phyloP scores from a whole-genome alignment of 2,797 vertebrate genomes.

The Aratinga solstitialis region DNA sequence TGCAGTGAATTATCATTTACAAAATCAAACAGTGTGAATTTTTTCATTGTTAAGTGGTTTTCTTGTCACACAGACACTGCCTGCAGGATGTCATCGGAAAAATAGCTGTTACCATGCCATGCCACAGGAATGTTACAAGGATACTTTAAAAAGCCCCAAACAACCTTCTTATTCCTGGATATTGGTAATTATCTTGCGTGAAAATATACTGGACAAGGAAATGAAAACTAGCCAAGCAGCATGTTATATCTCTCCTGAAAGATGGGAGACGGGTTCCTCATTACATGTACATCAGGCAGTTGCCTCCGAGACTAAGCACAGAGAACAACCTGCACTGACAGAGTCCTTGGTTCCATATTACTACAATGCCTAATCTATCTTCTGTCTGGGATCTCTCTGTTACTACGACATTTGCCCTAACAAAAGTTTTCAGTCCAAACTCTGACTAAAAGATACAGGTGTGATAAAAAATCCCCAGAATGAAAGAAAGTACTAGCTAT shows the following conservation, averaged over 20 bases:
- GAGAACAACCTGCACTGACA: neutral
- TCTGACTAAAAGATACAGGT: neutral
- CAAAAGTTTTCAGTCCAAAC: neutral
- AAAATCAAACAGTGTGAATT: slow-evolving; percentile 59
- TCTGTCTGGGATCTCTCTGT: neutral
- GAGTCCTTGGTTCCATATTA: neutral
- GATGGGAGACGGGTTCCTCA: neutral
- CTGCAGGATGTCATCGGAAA: neutral
- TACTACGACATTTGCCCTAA: neutral
- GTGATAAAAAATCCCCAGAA: neutral
- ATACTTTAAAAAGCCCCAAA: neutral
- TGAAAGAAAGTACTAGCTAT: neutral
- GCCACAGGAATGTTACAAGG: neutral
- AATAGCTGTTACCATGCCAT: neutral
- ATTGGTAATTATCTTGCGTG: neutral
- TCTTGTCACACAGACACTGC: neutral
- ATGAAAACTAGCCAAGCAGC: neutral
- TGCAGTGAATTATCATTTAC: slow-evolving; percentile 60
- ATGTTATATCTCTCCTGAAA: neutral
- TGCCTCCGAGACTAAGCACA: neutral
- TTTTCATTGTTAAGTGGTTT: slow-evolving; percentile 40
- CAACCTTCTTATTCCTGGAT: neutral
- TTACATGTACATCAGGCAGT: neutral
- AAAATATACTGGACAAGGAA: neutral
- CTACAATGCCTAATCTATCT: neutral